Base-by-base conservation (phyloP, 2,888 invertebrate genomes). In the Stegana nigrithorax region DNA sequence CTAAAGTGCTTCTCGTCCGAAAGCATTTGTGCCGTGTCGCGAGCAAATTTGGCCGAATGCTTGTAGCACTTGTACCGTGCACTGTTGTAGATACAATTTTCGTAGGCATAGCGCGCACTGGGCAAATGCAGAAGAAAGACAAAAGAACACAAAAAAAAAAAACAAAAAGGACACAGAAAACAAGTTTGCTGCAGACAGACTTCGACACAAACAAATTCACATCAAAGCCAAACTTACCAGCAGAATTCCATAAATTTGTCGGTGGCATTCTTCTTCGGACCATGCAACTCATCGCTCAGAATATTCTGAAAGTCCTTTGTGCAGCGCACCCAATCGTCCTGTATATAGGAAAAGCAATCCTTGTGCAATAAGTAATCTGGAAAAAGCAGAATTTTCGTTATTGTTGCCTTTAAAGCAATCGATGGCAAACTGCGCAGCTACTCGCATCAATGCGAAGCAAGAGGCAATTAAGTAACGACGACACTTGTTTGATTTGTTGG, bases 91-190 rank as follows among this genome's bases (percentile, higher is more conserved):
- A 86, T 83, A 72, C 85, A 86, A 36, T 81, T 83, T 70, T 86
- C 85, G 58, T 85, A 86, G 26, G 84, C 86, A 61, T 81, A 77
- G n/a, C 85, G 81, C 36, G 86, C 82, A 61, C 85, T 86, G 62
- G 1, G 7, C 5, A 45, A 45, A 29, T 8, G 53, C 53, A 45
- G 32, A 29, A 32, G 10, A 14, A 56, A 45, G 32, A 44, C 4
- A 44, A 2, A 44, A 17, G 17, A 44, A 44, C 29, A 39, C 4
- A 58, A 58, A 51, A 26, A 26, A 27, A 12, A n/a, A 55, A 25
- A 47, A 42, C 42, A 42, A 7, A 42, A 42, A n/a, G n/a, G n/a
- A 7, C 8, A 14, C 17, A 44, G 10, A 17, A 45, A 17, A 32
- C 32, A 32, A 32, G 32, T 32, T 2, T 12, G 8, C 32, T 12